phyloP scores from a whole-genome alignment of 2,797 vertebrate species.

The Eulemur rubriventer region DNA sequence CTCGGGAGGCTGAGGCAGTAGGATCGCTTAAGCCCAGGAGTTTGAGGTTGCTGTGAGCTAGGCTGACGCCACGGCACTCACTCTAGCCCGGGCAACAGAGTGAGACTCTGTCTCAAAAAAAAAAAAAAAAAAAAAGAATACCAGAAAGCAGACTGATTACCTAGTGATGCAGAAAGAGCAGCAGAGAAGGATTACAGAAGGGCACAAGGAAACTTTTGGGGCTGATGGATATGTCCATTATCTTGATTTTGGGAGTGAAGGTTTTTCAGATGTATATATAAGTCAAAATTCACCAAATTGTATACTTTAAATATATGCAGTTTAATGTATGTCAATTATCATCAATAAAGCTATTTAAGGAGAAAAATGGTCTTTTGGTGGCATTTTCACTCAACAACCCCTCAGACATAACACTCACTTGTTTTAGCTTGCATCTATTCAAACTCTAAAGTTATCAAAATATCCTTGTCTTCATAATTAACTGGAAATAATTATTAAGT shows the following conservation, averaged over 20 bases:
- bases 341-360: background rate
- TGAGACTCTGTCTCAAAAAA: too few species aligned
- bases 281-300: background rate
- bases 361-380: background rate
- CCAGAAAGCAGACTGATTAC: constrained; percentile 9
- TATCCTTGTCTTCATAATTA: background rate
- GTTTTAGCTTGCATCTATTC: constrained; percentile 40
- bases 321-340: background rate
- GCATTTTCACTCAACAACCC: background rate
- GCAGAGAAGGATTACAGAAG: background rate
- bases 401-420: background rate
- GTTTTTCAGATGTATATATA: background rate
- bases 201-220: background rate
- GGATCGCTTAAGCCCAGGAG: too few species aligned
- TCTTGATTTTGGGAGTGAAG: background rate
- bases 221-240: background rate
- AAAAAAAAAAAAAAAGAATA: too few species aligned
- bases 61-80: too few species aligned
- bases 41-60: too few species aligned
- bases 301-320: background rate
- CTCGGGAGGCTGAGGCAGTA: too few species aligned
- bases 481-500: constrained; percentile 1
- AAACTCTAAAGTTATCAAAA: constrained; percentile 9
- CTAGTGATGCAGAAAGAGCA: background rate
- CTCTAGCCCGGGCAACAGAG: too few species aligned